A percentile compares a stretch with the other conserved stretches of the same genome.
These are phyloP conservation scores for Cuniculus paca DNA, from an alignment of 2,797 vertebrate genomes.

Conservation along the genomic window DNA sequence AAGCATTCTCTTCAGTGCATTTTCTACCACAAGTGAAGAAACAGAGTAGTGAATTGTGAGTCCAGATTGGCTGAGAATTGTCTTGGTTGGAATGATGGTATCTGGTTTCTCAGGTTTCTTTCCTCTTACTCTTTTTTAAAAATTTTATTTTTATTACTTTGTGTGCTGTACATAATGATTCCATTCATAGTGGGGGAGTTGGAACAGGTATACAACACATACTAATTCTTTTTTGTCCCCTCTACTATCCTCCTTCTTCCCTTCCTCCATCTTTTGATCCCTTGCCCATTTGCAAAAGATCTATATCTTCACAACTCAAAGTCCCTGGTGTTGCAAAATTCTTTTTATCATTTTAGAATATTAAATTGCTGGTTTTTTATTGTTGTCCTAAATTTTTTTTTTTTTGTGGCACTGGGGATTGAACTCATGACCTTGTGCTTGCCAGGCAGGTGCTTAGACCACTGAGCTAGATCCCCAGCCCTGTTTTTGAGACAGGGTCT, in stretches of 20 bases:
- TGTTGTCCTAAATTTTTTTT: too few species aligned
- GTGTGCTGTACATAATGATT: neutral
- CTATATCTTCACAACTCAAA: neutral
- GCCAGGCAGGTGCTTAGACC: too few species aligned
- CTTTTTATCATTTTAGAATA: constrained; percentile 13
- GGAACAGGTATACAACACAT: neutral
- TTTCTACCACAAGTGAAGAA: neutral
- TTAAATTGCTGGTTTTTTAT: neutral
- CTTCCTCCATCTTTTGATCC: neutral
- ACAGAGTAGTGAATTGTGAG: neutral
- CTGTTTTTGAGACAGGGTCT: too few species aligned
- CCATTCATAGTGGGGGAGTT: neutral
- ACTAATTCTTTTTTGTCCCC: neutral
- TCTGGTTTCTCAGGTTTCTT: constrained; percentile 1
- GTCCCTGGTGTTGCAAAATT: neutral
- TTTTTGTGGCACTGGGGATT: too few species aligned
- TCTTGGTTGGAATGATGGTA: neutral
- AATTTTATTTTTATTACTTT: neutral
- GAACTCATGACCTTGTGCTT: too few species aligned
- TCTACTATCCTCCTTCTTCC: neutral
- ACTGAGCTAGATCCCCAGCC: too few species aligned
- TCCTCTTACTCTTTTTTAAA: neutral
- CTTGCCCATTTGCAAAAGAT: neutral
- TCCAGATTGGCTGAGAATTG: neutral
- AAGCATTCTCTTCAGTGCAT: neutral